These are phyloP conservation scores for Sitobion miscanthi DNA, from an alignment of 1,140 invertebrate genomes.

Conservation along the genomic window DNA sequence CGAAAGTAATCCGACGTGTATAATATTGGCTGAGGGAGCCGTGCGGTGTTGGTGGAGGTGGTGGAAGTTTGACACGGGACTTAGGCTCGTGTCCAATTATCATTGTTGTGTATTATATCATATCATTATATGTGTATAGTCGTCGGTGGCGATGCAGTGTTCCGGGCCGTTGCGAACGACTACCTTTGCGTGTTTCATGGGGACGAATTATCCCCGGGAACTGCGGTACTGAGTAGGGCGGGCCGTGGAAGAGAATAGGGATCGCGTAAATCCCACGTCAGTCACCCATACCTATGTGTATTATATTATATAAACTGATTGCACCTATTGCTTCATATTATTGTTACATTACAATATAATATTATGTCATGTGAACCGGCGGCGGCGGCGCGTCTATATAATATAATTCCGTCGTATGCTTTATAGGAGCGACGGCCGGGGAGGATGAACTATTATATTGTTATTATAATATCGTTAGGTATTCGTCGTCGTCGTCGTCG, in stretches of 20 bases:
- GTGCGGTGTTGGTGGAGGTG: neutral
- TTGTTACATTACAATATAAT: neutral
- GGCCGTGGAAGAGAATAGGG: neutral
- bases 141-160: neutral
- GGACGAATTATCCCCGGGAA: neutral
- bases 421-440: neutral
- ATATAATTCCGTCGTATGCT: neutral
- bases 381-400: neutral
- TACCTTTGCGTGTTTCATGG: neutral
- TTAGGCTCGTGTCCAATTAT: conserved; percentile 34
- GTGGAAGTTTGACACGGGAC: conserved; percentile 15
- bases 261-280: neutral
- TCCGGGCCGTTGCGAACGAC: neutral
- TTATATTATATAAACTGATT: neutral
- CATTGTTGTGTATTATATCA: conserved; percentile 14
- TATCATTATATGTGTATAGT: neutral
- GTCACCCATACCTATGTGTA: neutral
- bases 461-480: conserved; percentile 24
- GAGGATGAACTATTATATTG: neutral
- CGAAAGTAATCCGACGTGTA: conserved; percentile 35
- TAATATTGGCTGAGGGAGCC: neutral
- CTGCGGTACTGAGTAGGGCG: neutral
- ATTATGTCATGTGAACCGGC: too few species aligned
- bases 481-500: neutral
- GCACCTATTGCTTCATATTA: neutral